Percentiles rank a stretch among this genome's conserved stretches.
Evolutionary conservation across 1,140 invertebrate species (phyloP).

Genomic region (Zaprionus taronus): DNA sequence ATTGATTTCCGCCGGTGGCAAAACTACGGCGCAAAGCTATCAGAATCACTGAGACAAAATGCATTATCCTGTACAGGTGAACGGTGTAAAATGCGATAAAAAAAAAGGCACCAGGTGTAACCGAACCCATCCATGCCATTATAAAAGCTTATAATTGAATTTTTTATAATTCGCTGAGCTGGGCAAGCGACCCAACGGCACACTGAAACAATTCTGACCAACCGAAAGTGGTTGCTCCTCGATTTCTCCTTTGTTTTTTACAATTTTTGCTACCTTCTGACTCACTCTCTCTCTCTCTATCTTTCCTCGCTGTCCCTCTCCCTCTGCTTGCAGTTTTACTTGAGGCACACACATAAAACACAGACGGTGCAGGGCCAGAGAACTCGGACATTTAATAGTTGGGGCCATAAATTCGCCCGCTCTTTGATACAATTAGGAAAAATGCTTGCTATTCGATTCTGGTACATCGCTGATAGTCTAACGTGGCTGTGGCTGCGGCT

Average conservation of each 20-base stretch:
- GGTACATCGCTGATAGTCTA: constrained; percentile 60
- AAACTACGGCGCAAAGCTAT: constrained; percentile 5
- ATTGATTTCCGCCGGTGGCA: not conserved
- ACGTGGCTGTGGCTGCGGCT: constrained; percentile 26
- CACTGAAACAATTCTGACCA: constrained; percentile 26
- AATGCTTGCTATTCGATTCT: constrained; percentile 61
- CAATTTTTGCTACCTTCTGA: not conserved
- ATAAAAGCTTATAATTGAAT: constrained; percentile 76
- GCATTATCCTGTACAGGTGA: constrained; percentile 35
- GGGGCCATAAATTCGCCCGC: constrained; percentile 65
- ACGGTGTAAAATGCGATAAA: constrained; percentile 14
- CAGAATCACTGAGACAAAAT: constrained; percentile 30
- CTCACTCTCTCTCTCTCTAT: not conserved
- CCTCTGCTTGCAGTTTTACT: constrained; percentile 1
- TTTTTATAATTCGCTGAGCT: constrained; percentile 71
- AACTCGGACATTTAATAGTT: constrained; percentile 48
- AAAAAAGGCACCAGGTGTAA: constrained; percentile 41
- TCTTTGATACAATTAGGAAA: constrained; percentile 65
- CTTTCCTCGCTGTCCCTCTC: not conserved
- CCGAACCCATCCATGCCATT: constrained; percentile 48
- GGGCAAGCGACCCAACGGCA: constrained; percentile 21
- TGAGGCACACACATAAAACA: constrained; percentile 55
- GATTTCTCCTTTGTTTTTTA: constrained; percentile 18
- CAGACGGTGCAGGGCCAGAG: constrained; percentile 29
- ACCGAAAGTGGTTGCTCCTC: constrained; percentile 19